Evolutionary conservation across 2,797 vertebrate species (phyloP), one percentile per base, ranked within the genome.

Genomic region (Platalea minor): DNA sequence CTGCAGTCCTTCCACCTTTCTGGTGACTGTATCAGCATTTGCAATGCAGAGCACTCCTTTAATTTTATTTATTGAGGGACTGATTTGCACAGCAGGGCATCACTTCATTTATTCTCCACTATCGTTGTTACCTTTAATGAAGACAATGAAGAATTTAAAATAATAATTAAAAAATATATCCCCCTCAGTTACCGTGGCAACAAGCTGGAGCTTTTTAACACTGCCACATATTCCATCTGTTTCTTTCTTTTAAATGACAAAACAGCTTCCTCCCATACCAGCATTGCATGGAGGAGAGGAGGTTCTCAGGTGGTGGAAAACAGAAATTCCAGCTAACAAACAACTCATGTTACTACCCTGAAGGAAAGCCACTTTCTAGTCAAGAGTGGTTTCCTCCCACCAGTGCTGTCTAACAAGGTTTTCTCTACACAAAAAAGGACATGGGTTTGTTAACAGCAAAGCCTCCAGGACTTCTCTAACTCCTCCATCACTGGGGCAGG

Each of bases 61-160:
- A 95, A 89, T 97, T 95, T 94, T 96, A 89, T 97, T 97, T 97
- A 95, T 94, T 91, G 95, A 95, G 81, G 73, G 93, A 89, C 89
- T 96, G 93, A 95, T 96, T 97, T 96, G 94, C 96, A 96, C 93
- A 94, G 95, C 92, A 84, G 91, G 93, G 59, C 69, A 95, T 85
- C 88, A 35, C 94, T 97, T 97, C 96, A 93, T 96, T 97, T 97
- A 96, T 96, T 95, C 94, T 83, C 83, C 41, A 23, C 91, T 89
- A 91, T 87, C 60, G 0, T 91, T 96, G 88, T 96, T 97, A 97
- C 94, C 95, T 97, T 96, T 97, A 97, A 97, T 95, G 96, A 97
- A 97, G 95, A 97, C 96, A 97, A 97, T 96, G 96, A 97, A 95
- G 95, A 95, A 93, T 96, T 97, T 96, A 84, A 97, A 97, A 97